phyloP scores from a whole-genome alignment of 2,113 vertebrate genomes.

The Mohoua ochrocephala region DNA sequence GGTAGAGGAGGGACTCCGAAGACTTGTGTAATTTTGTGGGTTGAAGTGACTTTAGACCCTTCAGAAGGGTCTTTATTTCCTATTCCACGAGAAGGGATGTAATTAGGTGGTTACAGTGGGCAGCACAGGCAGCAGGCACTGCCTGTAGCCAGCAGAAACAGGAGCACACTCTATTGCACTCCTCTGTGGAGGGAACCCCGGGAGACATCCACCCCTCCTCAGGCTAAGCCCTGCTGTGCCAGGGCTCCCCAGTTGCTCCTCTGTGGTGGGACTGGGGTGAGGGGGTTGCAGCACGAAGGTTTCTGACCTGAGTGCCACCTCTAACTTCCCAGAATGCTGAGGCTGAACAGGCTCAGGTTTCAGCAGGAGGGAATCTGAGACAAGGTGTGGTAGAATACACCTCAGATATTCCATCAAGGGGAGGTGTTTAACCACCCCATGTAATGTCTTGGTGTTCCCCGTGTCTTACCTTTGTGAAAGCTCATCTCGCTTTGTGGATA shows the following conservation, averaged over 20 bases:
- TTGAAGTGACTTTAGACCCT: background rate
- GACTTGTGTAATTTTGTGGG: background rate
- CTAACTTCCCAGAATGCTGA: background rate
- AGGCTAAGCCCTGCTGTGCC: background rate
- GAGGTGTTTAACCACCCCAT: background rate
- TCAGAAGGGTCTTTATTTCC: background rate
- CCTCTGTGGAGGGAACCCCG: rapidly evolving
- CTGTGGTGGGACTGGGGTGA: rapidly evolving
- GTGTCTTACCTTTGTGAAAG: background rate
- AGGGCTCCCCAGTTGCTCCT: background rate
- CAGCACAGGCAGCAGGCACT: background rate
- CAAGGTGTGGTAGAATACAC: background rate
- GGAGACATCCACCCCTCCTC: background rate
- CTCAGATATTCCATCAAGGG: background rate
- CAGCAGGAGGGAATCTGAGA: background rate
- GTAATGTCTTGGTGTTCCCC: background rate
- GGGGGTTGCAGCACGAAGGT: background rate
- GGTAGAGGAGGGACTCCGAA: background rate
- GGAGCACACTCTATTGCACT: background rate
- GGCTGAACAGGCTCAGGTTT: background rate
- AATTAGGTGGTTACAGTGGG: background rate
- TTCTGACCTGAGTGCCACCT: background rate
- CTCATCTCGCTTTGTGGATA: background rate
- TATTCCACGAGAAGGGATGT: background rate
- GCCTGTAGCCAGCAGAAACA: background rate